Percentiles rank a stretch among this genome's conserved stretches.
Evolutionary conservation across 2,797 vertebrate species (phyloP).

Genomic region (Triplophysa bombifrons): DNA sequence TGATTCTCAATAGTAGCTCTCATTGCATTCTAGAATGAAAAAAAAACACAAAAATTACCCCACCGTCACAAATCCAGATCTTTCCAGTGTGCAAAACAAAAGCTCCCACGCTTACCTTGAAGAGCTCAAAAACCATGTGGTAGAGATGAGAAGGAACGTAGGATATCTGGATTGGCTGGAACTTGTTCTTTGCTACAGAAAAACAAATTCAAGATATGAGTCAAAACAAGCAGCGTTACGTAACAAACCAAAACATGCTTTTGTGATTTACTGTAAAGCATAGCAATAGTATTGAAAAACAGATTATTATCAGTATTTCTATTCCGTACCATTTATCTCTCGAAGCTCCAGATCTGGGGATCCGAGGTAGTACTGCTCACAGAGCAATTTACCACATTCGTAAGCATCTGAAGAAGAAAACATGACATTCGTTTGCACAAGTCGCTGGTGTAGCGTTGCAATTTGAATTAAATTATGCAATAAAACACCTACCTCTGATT

Average conservation of each 20-base stretch:
- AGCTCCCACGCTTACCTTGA: constrained; percentile 78
- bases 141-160: constrained; percentile 89
- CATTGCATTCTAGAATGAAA: constrained; percentile 81
- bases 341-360: constrained; percentile 85
- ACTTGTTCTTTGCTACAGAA: constrained; percentile 69
- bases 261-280: background rate
- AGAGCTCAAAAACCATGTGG: constrained; percentile 91
- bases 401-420: constrained; percentile 78
- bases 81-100: background rate
- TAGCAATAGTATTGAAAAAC: background rate
- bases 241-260: background rate
- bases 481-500: constrained; percentile 74
- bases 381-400: constrained; percentile 86
- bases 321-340: constrained; percentile 79
- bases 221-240: background rate
- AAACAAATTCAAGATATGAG: background rate
- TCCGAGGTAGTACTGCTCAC: constrained; percentile 87
- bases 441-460: background rate
- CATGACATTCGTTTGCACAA: background rate
- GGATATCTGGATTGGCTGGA: constrained; percentile 81
- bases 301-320: background rate
- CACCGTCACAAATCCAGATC: background rate
- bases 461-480: background rate
- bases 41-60: background rate
- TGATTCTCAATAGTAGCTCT: constrained; percentile 87